phyloP scores from a whole-genome alignment of 2,113 vertebrate genomes.

The Rhynchomys soricoides region DNA sequence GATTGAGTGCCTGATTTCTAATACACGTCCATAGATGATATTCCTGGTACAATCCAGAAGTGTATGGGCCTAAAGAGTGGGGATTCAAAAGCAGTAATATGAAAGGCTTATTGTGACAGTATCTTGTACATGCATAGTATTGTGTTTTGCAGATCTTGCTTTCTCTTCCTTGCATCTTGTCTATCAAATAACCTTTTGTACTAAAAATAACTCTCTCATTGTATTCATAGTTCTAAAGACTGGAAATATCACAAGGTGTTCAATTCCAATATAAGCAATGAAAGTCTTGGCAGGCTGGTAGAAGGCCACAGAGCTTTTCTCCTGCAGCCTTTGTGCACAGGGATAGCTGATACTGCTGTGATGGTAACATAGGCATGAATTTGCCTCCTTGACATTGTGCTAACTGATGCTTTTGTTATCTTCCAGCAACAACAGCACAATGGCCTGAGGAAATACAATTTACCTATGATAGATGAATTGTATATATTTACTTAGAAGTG shows the following conservation, averaged over 20 bases:
- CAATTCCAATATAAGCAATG: not conserved
- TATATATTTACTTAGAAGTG: not conserved
- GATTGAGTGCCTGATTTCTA: not conserved
- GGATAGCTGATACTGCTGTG: not conserved
- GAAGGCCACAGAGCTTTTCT: not conserved
- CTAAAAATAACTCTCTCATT: not conserved
- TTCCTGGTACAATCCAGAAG: not conserved
- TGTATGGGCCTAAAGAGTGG: not conserved
- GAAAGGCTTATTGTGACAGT: not conserved
- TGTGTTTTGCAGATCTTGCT: not conserved
- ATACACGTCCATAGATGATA: not conserved
- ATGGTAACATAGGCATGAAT: not conserved
- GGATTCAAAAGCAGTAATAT: not conserved
- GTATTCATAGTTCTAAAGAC: not conserved
- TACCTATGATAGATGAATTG: not conserved
- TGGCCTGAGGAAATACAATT: not conserved
- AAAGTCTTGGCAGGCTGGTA: not conserved
- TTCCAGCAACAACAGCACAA: not conserved
- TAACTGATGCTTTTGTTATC: constrained; percentile 1
- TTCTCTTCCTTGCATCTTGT: not conserved
- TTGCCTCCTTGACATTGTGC: not conserved
- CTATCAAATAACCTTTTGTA: not conserved
- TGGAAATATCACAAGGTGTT: not conserved
- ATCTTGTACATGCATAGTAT: not conserved
- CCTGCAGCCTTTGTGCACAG: not conserved